Evolutionary conservation across 2,113 vertebrate genomes (phyloP).

Genomic region (Dinomys branickii): DNA sequence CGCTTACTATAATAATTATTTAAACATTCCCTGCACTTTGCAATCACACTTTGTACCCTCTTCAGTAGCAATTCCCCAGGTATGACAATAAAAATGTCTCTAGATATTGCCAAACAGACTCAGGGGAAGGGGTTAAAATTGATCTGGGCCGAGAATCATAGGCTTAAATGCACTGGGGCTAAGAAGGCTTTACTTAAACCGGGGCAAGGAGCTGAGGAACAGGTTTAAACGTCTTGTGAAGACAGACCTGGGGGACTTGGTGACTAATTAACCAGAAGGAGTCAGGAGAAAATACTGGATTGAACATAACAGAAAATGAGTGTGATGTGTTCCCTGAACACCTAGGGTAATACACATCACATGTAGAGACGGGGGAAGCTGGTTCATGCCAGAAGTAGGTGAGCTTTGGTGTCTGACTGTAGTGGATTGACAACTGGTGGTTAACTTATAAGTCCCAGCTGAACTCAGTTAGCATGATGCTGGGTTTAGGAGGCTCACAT

Average conservation of each 20-base stretch:
- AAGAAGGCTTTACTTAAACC: neutral
- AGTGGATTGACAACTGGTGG: too few species aligned
- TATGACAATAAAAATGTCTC: neutral
- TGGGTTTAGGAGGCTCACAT: too few species aligned
- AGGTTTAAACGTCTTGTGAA: neutral
- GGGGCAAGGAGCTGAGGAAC: neutral
- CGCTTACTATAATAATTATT: neutral
- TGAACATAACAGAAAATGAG: neutral
- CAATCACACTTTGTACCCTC: neutral
- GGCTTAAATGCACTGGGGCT: neutral
- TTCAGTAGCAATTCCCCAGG: rapidly evolving
- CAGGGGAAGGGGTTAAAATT: neutral
- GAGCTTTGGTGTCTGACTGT: neutral
- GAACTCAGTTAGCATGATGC: too few species aligned
- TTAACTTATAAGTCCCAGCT: too few species aligned
- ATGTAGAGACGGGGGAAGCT: neutral
- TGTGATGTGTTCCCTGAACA: neutral
- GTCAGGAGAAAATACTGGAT: neutral
- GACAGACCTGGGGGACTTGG: neutral
- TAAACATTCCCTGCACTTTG: neutral
- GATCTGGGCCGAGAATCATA: rapidly evolving
- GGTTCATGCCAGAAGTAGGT: neutral
- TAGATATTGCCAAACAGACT: neutral
- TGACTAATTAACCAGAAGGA: neutral
- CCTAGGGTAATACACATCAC: too few species aligned